phyloP scores from a whole-genome alignment of 2,888 invertebrate species.

The Isoperla grammatica region DNA sequence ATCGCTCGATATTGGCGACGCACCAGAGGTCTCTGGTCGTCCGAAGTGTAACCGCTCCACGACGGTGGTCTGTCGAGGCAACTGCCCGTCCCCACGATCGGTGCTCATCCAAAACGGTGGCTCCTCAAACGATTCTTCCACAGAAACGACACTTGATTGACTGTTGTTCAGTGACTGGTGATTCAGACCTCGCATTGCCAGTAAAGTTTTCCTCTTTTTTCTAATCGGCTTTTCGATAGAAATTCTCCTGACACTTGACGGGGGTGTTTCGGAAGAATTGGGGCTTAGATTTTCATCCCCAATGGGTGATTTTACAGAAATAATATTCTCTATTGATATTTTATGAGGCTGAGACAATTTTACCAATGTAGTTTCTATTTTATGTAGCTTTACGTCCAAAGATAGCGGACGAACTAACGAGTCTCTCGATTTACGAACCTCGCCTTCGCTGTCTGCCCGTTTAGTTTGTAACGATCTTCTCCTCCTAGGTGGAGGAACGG shows the following conservation, averaged over 20 bases:
- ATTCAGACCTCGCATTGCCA: constrained; percentile 31
- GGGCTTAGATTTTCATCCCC: constrained; percentile 30
- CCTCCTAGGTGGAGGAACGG: constrained; percentile 17
- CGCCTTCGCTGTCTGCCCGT: constrained; percentile 29
- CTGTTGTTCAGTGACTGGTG: constrained; percentile 19
- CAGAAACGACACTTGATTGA: constrained; percentile 15
- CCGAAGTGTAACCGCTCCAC: constrained; percentile 24
- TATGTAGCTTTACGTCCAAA: background rate
- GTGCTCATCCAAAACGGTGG: constrained; percentile 27
- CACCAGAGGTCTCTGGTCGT: no score
- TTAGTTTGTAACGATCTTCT: constrained; percentile 15
- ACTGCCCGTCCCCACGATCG: constrained; percentile 13
- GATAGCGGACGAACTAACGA: background rate
- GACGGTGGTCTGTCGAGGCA: constrained; percentile 28
- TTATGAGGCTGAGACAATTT: background rate
- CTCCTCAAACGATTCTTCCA: constrained; percentile 27
- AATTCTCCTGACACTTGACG: background rate
- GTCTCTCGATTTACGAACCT: background rate
- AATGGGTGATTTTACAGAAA: background rate
- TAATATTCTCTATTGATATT: no score
- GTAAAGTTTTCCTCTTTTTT: constrained; percentile 34
- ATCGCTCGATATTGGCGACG: no score
- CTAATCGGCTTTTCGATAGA: constrained; percentile 33
- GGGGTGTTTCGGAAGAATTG: constrained; percentile 20
- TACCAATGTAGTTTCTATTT: background rate